Base-by-base conservation (phyloP, 2,113 vertebrate genomes). In the Mionectes macconnelli region DNA sequence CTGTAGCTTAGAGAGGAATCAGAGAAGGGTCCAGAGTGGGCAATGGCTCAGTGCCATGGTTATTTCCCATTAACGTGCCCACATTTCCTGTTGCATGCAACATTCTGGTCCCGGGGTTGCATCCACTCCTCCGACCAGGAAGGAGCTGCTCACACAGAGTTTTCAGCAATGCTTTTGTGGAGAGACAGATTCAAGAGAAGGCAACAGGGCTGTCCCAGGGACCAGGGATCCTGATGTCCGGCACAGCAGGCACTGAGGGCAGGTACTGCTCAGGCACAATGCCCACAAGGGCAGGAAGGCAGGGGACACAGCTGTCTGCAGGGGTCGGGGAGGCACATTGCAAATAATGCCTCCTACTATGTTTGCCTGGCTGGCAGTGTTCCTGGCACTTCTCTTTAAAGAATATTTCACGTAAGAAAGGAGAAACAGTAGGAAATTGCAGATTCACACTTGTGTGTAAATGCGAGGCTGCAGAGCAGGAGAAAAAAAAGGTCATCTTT, bases 401-500 rank as follows among this genome's bases (percentile, higher is more conserved):
- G 60, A 52, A n/a, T 45, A 28, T 82, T 94, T 93, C 52, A 75
- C 77, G 68, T 66, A 84, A 89, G 89, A 82, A 91, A 89, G 84
- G 77, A 81, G 81, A 63, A 96, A 70, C 52, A 75, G 77, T 77
- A 93, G 82, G 78, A 95, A 96, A 87, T 52, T 87, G 81, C 47
- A 22, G 74, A 81, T 78, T 89, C 77, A 68, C 45, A 90, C 52
- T 45, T 87, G 47, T 82, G 60, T 84, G 81, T 77, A 87, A 95
- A 89, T 64, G 52, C 25, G 44, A 94, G 91, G 24, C 60, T 84
- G 52, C 24, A 42, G 69, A 6, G 47, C n/a, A 84, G 77, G 52
- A 77, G 33, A 9, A 68, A 64, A 88, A 86, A 80, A 57, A 53
- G 7, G 55, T 5, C 1, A 5, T 52, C 62, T 76, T 78, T 53